Conservation (phyloP, 2,888 invertebrate genomes). For the Escarpia spicata region DNA sequence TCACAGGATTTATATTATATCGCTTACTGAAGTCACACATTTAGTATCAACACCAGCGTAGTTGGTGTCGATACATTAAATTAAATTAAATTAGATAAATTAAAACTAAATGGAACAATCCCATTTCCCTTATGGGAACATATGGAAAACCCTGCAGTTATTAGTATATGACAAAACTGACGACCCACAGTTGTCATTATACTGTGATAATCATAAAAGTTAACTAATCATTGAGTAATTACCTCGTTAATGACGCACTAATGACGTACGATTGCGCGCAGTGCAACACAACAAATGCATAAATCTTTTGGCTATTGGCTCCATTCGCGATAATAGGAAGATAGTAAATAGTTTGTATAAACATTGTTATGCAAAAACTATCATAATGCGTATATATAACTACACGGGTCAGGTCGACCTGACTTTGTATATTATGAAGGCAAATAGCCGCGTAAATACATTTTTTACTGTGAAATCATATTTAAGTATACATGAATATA, state of each 20-base stretch:
- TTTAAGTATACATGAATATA: neutral
- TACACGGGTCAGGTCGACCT: neutral
- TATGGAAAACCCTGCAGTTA: neutral
- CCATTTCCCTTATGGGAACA: neutral
- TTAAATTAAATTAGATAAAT: no score
- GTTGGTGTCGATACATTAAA: no score
- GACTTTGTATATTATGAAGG: neutral
- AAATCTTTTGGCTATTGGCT: neutral
- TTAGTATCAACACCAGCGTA: neutral
- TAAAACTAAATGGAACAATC: neutral
- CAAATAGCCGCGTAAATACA: neutral
- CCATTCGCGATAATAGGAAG: neutral
- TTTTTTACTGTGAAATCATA: neutral
- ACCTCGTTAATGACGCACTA: neutral
- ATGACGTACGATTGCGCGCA: neutral
- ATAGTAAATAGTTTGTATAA: neutral
- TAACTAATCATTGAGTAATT: neutral
- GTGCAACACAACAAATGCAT: neutral
- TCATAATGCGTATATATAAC: neutral
- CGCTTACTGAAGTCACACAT: neutral
- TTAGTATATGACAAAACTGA: neutral
- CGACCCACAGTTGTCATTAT: neutral
- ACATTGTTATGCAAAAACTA: neutral
- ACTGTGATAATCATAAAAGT: neutral
- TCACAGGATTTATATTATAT: neutral